These are phyloP conservation scores for Columbina picui DNA, from an alignment of 2,113 vertebrate species.

Conservation along the genomic window DNA sequence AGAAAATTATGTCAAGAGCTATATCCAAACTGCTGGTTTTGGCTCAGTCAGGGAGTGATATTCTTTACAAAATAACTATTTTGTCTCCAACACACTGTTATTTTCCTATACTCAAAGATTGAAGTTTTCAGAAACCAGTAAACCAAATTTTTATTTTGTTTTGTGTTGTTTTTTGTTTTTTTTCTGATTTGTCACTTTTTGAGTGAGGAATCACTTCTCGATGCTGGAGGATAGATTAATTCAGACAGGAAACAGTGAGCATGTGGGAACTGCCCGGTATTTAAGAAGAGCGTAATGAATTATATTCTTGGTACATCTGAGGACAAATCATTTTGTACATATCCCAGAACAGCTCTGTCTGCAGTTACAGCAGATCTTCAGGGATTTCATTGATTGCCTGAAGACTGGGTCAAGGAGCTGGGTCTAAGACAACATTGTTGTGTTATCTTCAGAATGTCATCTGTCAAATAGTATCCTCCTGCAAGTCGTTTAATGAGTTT, in stretches of 20 bases:
- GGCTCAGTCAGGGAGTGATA: neutral
- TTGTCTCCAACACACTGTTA: neutral
- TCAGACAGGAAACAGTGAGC: neutral
- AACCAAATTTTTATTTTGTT: rapidly evolving
- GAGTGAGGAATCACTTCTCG: neutral
- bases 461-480: neutral
- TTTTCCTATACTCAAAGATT: neutral
- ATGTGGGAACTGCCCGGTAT: neutral
- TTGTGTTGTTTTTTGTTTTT: rapidly evolving
- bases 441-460: neutral
- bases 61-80: neutral
- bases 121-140: neutral
- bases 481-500: neutral
- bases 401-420: neutral
- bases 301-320: neutral
- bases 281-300: neutral
- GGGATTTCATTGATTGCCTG: neutral
- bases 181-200: neutral
- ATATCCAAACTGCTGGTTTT: neutral
- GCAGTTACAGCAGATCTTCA: neutral
- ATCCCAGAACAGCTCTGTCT: neutral
- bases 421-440: neutral
- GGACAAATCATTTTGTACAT: neutral
- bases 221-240: neutral
- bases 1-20: neutral